A percentile compares a stretch with the other conserved stretches of the same genome.
phyloP scores from a whole-genome alignment of 53 echinoderm and acorn worm genomes.

The Holothuria scabra region DNA sequence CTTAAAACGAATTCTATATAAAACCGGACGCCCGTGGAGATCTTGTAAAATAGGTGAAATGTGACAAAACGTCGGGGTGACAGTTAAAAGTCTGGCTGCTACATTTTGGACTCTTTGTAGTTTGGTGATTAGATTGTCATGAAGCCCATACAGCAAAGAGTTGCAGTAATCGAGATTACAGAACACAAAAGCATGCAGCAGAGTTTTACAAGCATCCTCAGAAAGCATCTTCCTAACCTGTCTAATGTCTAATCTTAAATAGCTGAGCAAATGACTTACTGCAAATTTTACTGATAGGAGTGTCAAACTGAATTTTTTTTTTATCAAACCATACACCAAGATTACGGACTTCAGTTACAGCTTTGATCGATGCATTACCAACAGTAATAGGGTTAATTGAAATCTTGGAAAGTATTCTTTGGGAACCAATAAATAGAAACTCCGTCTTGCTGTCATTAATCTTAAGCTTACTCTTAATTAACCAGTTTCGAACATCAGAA shows the following conservation, averaged over 20 bases:
- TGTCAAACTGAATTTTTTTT: not conserved
- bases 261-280: slow-evolving; percentile 19
- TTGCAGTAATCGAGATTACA: no score
- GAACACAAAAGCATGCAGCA: not conserved
- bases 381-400: not conserved
- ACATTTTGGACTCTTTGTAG: no score
- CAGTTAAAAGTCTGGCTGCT: no score
- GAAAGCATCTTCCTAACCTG: not conserved
- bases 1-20: no score
- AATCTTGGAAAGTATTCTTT: not conserved
- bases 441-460: not conserved
- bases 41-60: no score
- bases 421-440: no score
- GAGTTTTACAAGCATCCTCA: not conserved
- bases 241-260: not conserved
- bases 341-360: slow-evolving; percentile 17
- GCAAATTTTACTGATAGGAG: not conserved
- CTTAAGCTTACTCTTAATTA: slow-evolving; percentile 19
- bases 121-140: no score
- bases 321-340: slow-evolving; percentile 7
- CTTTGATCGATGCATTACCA: not conserved
- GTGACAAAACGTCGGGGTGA: no score
- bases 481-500: not conserved
- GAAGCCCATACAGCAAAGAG: no score
- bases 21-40: no score